phyloP scores from a whole-genome alignment of 2,888 invertebrate species.

The Hirudinaria manillensis region DNA sequence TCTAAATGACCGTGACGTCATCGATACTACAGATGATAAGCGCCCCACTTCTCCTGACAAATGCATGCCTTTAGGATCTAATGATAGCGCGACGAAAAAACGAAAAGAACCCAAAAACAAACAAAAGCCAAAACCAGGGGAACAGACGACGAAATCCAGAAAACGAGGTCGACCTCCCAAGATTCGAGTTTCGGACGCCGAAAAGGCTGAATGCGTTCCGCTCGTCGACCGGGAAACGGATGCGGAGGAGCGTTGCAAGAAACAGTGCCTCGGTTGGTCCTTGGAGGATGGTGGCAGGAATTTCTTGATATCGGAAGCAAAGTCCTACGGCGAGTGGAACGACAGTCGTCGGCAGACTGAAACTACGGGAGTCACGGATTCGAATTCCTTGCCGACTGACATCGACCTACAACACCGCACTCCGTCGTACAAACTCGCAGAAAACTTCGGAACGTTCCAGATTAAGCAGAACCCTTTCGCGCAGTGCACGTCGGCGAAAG shows the following conservation, averaged over 20 bases:
- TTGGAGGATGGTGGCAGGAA: too few species aligned
- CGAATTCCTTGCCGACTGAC: neutral
- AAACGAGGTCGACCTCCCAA: slow-evolving; percentile 3
- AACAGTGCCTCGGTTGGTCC: slow-evolving; percentile 6
- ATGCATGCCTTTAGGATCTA: neutral
- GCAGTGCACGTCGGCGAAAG: neutral
- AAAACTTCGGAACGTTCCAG: too few species aligned
- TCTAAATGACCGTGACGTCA: neutral
- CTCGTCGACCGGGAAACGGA: neutral
- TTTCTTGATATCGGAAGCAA: too few species aligned
- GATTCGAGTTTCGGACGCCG: neutral
- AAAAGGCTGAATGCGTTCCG: neutral
- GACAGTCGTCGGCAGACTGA: neutral
- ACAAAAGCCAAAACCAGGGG: neutral
- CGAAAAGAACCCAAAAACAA: neutral
- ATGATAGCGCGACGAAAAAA: neutral
- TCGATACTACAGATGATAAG: neutral
- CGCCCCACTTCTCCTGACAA: neutral
- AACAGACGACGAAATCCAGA: neutral
- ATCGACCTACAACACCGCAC: neutral
- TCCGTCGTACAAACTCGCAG: neutral
- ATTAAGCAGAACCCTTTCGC: too few species aligned
- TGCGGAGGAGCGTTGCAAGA: neutral
- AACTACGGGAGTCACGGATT: neutral
- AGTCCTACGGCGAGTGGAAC: neutral